These are phyloP conservation scores for Mellilla xanthometata DNA, from an alignment of 2,888 invertebrate genomes.

Conservation along the genomic window DNA sequence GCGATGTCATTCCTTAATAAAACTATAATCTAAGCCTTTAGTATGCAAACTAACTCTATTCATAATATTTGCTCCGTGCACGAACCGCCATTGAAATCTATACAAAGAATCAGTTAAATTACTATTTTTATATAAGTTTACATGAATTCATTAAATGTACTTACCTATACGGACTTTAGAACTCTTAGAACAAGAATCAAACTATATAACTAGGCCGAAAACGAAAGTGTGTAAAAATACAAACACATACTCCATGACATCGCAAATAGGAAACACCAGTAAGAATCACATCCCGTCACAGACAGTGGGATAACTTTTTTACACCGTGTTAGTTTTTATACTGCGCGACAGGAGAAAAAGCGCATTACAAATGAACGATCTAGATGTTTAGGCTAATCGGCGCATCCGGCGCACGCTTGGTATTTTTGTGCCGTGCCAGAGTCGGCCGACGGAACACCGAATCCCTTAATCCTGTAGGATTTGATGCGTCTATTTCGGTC, in stretches of 20 bases:
- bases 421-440: constrained; percentile 77
- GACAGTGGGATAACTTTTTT: constrained; percentile 12
- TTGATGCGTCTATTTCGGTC: constrained; percentile 82
- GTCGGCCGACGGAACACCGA: constrained; percentile 75
- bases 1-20: too few relatives aligned
- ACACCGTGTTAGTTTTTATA: constrained; percentile 16
- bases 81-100: too few relatives aligned
- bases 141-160: too few relatives aligned
- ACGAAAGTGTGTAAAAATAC: background rate
- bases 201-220: too few relatives aligned
- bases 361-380: constrained; percentile 69
- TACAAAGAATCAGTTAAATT: too few relatives aligned
- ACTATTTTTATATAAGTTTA: too few relatives aligned
- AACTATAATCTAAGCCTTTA: too few relatives aligned
- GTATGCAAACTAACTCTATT: too few relatives aligned
- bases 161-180: too few relatives aligned
- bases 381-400: constrained; percentile 78
- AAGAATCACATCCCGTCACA: background rate
- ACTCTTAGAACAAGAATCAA: too few relatives aligned
- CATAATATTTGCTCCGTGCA: too few relatives aligned
- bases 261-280: constrained; percentile 1
- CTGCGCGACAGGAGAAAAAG: constrained; percentile 45
- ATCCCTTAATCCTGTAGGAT: constrained; percentile 80
- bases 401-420: constrained; percentile 77
- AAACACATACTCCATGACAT: background rate